phyloP scores from a whole-genome alignment of 1,140 invertebrate genomes.

The Teleogryllus occipitalis region DNA sequence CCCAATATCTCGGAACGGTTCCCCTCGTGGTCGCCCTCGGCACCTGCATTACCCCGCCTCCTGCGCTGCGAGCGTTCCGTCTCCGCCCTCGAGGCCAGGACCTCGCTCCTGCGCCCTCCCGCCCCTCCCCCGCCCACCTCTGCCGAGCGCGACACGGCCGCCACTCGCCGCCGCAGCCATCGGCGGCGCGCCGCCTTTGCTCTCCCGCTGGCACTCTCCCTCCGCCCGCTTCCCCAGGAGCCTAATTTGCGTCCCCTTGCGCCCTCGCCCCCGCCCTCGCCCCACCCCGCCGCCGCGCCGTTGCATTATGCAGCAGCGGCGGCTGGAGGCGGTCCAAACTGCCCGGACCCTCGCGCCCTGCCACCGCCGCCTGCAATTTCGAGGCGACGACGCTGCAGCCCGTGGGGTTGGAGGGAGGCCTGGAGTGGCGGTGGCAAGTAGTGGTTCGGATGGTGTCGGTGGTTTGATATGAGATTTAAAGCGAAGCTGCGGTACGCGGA shows the following conservation, averaged over 20 bases:
- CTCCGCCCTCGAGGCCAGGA: not conserved
- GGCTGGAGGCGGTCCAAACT: slow-evolving; percentile 2
- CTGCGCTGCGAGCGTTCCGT: not conserved
- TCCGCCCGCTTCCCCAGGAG: not conserved
- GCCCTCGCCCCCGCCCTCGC: no score
- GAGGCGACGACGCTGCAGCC: no score
- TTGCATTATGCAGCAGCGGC: not conserved
- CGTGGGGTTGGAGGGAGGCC: no score
- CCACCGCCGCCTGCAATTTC: not conserved
- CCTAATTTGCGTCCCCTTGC: not conserved
- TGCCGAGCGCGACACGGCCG: not conserved
- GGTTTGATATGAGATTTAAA: no score
- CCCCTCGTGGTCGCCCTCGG: no score
- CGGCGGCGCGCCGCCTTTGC: not conserved
- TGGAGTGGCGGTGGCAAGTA: not conserved
- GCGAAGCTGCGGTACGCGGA: no score
- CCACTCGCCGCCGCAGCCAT: no score
- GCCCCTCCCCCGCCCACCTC: no score
- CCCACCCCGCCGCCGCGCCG: not conserved
- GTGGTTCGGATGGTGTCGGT: no score
- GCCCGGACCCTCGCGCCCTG: not conserved
- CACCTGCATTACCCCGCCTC: no score
- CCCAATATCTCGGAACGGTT: no score
- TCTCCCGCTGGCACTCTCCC: not conserved
- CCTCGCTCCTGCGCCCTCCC: not conserved